Evolutionary conservation across 2,113 vertebrate species (phyloP).

Genomic region (Poeciliopsis retropinna): DNA sequence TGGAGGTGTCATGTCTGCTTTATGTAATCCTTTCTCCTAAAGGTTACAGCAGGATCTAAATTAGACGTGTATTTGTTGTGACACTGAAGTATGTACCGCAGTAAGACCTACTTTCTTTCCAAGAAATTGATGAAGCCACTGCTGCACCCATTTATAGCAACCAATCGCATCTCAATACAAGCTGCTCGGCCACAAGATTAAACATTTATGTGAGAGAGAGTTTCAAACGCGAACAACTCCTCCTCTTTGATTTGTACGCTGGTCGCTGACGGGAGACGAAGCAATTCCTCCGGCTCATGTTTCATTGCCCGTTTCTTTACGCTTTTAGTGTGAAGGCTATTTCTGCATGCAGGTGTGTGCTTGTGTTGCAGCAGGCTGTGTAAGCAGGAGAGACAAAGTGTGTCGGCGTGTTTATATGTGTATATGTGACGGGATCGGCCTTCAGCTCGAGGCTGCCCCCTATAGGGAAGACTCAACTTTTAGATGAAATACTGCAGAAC

Average conservation of each 20-base stretch:
- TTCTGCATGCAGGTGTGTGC: slow-evolving; percentile 62
- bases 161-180: slow-evolving; percentile 26
- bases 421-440: slow-evolving; percentile 29
- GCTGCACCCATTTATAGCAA: slow-evolving; percentile 26
- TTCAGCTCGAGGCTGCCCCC: slow-evolving; percentile 69
- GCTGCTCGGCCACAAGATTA: slow-evolving; percentile 52
- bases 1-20: slow-evolving; percentile 20
- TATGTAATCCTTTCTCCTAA: slow-evolving; percentile 16
- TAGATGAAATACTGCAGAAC: slow-evolving; percentile 7
- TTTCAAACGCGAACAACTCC: slow-evolving; percentile 28
- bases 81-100: slow-evolving; percentile 10
- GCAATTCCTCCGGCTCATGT: slow-evolving; percentile 35
- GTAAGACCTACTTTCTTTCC: slow-evolving; percentile 5
- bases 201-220: slow-evolving; percentile 61
- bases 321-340: slow-evolving; percentile 54
- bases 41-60: background rate
- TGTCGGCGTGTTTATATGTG: slow-evolving; percentile 32
- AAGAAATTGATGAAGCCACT: slow-evolving; percentile 19
- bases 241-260: slow-evolving; percentile 24
- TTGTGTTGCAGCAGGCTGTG: slow-evolving; percentile 33
- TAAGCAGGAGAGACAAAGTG: slow-evolving; percentile 25
- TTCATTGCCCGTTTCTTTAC: slow-evolving; percentile 48
- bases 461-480: slow-evolving; percentile 49
- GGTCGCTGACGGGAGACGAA: slow-evolving; percentile 22
- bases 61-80: slow-evolving; percentile 21